Evolutionary conservation across 2,888 invertebrate species (phyloP).

Genomic region (Griposia aprilina): DNA sequence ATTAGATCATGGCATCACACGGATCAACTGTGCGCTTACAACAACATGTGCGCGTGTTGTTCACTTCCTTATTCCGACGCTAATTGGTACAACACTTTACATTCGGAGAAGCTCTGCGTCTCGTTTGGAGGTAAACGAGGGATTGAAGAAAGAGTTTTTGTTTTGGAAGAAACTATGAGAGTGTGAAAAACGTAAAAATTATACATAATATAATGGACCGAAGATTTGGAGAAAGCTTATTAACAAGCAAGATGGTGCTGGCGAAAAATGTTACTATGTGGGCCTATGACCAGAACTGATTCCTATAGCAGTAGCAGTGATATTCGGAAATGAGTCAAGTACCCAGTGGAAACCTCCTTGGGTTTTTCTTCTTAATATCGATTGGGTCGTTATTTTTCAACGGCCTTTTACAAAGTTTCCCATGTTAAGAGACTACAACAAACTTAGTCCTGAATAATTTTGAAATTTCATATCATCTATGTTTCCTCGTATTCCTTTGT

Average conservation of each 20-base stretch:
- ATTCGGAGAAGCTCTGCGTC: constrained; percentile 32
- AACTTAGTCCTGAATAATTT: not conserved
- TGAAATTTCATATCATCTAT: not conserved
- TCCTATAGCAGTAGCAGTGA: not conserved
- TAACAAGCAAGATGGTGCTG: not conserved
- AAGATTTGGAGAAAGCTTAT: not conserved
- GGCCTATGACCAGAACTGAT: not conserved
- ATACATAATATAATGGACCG: too few species aligned
- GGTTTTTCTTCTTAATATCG: not conserved
- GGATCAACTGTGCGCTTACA: constrained; percentile 43
- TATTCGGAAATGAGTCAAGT: not conserved
- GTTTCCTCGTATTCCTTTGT: not conserved
- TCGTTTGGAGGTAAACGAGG: not conserved
- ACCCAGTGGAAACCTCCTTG: not conserved
- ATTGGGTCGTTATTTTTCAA: not conserved
- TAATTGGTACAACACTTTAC: constrained; percentile 64
- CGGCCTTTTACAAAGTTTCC: not conserved
- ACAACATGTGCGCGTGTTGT: constrained; percentile 67
- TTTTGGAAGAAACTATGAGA: not conserved
- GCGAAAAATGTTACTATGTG: not conserved
- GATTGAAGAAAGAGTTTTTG: not conserved
- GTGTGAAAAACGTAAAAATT: too few species aligned
- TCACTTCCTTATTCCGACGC: constrained; percentile 72
- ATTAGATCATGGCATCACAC: constrained; percentile 75
- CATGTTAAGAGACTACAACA: not conserved